A percentile compares a stretch with the other conserved stretches of the same genome.
Evolutionary conservation across 2,797 vertebrate genomes (phyloP).

Genomic region (Mus spretus): DNA sequence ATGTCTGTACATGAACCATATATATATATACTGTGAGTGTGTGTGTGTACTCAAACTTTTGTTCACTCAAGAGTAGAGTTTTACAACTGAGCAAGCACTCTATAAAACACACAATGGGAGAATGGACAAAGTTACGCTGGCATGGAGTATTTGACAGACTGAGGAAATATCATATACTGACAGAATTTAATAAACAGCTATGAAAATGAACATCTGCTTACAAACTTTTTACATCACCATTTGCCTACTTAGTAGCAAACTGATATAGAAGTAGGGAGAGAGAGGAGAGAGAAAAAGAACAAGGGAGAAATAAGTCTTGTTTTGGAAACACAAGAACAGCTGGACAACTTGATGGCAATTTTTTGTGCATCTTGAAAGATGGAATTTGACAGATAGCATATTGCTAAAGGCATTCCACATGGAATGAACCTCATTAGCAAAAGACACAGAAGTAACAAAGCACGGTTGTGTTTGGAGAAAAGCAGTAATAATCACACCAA

Average conservation of each 20-base stretch:
- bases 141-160: neutral
- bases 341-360: constrained; percentile 65
- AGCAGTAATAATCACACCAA: neutral
- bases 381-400: constrained; percentile 70
- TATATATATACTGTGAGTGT: neutral
- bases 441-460: constrained; percentile 41
- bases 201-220: constrained; percentile 59
- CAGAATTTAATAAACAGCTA: constrained; percentile 43
- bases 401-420: constrained; percentile 66
- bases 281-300: neutral
- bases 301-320: neutral
- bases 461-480: neutral
- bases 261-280: neutral
- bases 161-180: neutral
- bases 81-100: neutral
- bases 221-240: constrained; percentile 6
- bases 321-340: constrained; percentile 47
- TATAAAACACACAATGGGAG: neutral
- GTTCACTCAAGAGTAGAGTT: neutral
- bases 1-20: neutral
- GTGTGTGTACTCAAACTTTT: neutral
- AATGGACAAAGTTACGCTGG: neutral
- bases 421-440: constrained; percentile 64
- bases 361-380: constrained; percentile 52
- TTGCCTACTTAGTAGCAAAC: neutral